Evolutionary conservation across 2,888 invertebrate species (phyloP).

Genomic region (Lymantria monacha): DNA sequence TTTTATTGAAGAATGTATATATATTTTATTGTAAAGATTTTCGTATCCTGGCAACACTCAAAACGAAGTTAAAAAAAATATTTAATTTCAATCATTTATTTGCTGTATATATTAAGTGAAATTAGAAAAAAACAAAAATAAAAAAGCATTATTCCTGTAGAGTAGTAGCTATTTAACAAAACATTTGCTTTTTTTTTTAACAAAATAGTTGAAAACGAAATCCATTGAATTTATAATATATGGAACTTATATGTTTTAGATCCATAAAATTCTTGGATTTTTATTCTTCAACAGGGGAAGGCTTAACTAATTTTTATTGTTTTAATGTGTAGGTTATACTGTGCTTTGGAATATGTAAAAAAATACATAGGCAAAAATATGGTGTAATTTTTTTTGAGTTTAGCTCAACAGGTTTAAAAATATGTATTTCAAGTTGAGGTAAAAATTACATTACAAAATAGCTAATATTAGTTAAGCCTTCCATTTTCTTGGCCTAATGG

Average conservation of each 20-base stretch:
- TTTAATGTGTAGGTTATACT: constrained; percentile 14
- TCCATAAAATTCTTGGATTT: constrained; percentile 43
- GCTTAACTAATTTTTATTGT: constrained; percentile 8
- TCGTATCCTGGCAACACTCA: background rate
- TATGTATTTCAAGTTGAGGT: too few species aligned
- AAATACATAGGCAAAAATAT: background rate
- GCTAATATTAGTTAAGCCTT: background rate
- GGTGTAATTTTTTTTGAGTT: too few species aligned
- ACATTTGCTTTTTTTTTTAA: constrained; percentile 39
- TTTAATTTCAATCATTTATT: constrained; percentile 5
- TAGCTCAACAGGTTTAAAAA: too few species aligned
- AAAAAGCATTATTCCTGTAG: constrained; percentile 39
- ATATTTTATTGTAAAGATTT: constrained; percentile 7
- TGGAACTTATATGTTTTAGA: constrained; percentile 67
- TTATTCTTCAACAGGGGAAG: constrained; percentile 16
- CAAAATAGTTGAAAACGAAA: constrained; percentile 32
- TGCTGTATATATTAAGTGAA: constrained; percentile 66
- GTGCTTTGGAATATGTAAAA: constrained; percentile 5
- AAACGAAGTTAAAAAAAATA: constrained; percentile 1
- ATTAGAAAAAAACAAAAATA: constrained; percentile 37
- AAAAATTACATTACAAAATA: background rate
- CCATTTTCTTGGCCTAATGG: background rate
- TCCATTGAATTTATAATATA: constrained; percentile 62
- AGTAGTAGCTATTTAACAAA: constrained; percentile 52
- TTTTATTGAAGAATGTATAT: background rate